phyloP scores from a whole-genome alignment of 2,113 vertebrate genomes.

The Bubalus kerabau region DNA sequence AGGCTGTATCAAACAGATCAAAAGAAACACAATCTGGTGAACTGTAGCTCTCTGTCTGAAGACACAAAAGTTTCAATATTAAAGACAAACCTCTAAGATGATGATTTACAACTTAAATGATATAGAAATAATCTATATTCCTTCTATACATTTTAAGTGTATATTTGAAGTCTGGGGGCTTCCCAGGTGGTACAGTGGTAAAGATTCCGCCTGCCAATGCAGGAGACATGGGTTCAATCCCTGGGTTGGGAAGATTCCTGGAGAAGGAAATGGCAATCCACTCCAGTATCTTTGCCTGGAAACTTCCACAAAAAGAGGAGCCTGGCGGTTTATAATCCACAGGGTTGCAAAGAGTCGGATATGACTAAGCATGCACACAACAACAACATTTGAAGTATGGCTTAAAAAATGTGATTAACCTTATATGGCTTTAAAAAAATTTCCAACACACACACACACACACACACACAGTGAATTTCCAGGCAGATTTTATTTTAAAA shows the following conservation, averaged over 20 bases:
- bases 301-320: not conserved
- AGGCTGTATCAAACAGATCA: not conserved
- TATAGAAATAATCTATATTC: not conserved
- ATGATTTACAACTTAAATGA: slow-evolving; percentile 38
- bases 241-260: not conserved
- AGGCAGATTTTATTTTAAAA: slow-evolving; percentile 74
- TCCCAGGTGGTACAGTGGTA: not conserved
- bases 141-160: slow-evolving; percentile 33
- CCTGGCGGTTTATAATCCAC: not conserved
- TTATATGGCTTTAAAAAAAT: slow-evolving; percentile 14
- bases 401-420: slow-evolving; percentile 52
- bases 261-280: not conserved
- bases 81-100: slow-evolving; percentile 38
- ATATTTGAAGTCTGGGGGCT: not conserved
- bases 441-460: not conserved
- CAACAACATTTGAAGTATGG: not conserved
- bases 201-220: not conserved
- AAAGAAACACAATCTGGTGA: not conserved
- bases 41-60: not conserved
- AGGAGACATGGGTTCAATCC: not conserved
- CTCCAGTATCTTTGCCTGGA: not conserved
- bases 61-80: slow-evolving; percentile 6
- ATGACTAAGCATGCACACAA: not conserved
- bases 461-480: slow-evolving; percentile 64
- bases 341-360: fast-evolving